Evolutionary conservation across 2,113 vertebrate species (phyloP), one percentile per base, ranked within the genome.

Genomic region (Miniopterus natalensis): DNA sequence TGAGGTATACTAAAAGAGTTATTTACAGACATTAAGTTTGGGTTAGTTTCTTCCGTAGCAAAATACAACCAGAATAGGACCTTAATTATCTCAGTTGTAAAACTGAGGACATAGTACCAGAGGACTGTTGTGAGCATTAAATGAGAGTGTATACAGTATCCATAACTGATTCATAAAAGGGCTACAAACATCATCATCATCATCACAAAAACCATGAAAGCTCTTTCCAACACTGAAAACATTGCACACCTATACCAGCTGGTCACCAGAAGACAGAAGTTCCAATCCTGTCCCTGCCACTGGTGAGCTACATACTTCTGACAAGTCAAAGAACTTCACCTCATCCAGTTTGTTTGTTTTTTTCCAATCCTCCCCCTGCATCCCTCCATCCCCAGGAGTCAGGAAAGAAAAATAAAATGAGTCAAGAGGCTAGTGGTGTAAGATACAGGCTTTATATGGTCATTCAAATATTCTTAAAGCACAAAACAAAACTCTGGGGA

Each of bases 391-490:
- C 63, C 23, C 2, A 23, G 45, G 42, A 68, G 36, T 57, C 53
- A 75, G 31, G 49, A 1, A 31, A 25, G 25, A 57, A 65, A 71
- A 20, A 25, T 23, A 80, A 79, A 89, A 55, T 81, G 14, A 81
- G 3, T 31, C 9, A 88, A 80, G 40, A 83, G 21, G 36, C 36
- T 36, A 42, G 10, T 92, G 5, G 42, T 36, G 17, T 80, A 84
- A 63, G n/a, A 78, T 8, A 86, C 1, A 87, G 31, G 27, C 8
- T 78, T 92, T 83, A 66, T 21, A 18, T 20, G 53, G n/a, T 53
- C 23, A 90, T 94, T 85, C 25, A 83, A 94, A 77, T 13, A 71
- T 63, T 84, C 55, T 75, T 74, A 93, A 95, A 88, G 70, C 63
- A 89, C 12, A 84, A 88, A 65, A 51, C 36, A 83, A 78, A 95